phyloP scores from a whole-genome alignment of 2,888 invertebrate genomes.

The Ormyrus pomaceus region DNA sequence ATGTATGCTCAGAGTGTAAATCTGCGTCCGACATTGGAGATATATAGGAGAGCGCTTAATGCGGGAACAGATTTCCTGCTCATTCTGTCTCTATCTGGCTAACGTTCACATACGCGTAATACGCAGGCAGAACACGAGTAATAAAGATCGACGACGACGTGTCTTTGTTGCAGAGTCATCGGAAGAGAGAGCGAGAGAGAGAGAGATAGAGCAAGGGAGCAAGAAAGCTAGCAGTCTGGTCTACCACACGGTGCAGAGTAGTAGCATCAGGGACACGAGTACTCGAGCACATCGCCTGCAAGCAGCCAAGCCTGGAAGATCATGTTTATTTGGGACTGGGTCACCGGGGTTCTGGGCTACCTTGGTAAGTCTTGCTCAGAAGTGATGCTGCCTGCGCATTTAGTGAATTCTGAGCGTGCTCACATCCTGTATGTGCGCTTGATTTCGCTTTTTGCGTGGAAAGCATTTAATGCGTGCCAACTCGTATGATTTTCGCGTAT shows the following conservation, averaged over 20 bases:
- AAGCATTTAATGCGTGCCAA: not conserved
- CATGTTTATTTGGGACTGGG: conserved; percentile 98
- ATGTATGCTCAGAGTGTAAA: too few relatives aligned
- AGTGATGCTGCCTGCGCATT: not conserved
- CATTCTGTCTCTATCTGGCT: conserved; percentile 3
- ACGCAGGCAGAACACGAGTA: not conserved
- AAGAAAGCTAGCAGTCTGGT: too few relatives aligned
- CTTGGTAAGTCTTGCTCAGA: conserved; percentile 82
- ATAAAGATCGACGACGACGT: conserved; percentile 36
- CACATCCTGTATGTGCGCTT: too few relatives aligned
- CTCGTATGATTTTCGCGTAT: not conserved
- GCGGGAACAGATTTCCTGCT: conserved; percentile 15
- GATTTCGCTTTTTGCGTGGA: too few relatives aligned
- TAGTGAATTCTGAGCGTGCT: not conserved
- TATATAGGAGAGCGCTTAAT: not conserved
- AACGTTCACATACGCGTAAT: conserved; percentile 35
- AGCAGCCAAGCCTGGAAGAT: conserved; percentile 59
- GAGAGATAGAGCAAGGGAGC: too few relatives aligned
- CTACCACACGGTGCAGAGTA: not conserved
- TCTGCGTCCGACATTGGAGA: not conserved
- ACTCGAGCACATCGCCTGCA: conserved; percentile 18
- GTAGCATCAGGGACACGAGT: conserved; percentile 16
- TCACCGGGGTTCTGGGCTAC: conserved; percentile 94
- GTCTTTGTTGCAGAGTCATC: conserved; percentile 73
- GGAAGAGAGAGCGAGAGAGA: conserved; percentile 11